Evolutionary conservation across 2,888 invertebrate genomes (phyloP).

Genomic region (Melieria picta): DNA sequence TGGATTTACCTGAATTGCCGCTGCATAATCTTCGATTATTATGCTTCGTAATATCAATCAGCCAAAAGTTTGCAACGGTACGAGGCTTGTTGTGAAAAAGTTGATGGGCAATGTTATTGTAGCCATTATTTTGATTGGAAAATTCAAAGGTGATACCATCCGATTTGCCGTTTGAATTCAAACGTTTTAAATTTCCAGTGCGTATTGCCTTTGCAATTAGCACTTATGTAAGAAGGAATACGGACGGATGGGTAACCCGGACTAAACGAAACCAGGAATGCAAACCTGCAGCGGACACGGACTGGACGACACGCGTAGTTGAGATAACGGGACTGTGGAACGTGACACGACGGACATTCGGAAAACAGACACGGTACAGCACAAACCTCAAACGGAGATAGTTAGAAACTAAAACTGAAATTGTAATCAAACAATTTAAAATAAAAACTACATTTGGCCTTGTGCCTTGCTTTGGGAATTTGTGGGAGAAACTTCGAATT

Average conservation of each 20-base stretch:
- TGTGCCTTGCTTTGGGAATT: too few species aligned
- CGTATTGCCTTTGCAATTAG: conserved; percentile 1
- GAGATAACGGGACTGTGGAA: neutral
- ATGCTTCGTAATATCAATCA: conserved; percentile 10
- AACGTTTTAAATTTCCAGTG: neutral
- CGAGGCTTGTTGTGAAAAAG: neutral
- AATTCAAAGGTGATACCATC: conserved; percentile 4
- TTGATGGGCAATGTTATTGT: conserved; percentile 10
- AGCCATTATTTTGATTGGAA: conserved; percentile 5
- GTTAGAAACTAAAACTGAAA: too few species aligned
- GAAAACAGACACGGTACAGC: too few species aligned
- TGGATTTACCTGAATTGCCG: conserved; percentile 9
- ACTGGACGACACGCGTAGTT: too few species aligned
- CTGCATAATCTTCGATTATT: conserved; percentile 2
- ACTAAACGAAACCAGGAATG: too few species aligned
- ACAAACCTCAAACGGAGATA: too few species aligned
- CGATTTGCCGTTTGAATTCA: conserved; percentile 2
- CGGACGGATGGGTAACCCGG: too few species aligned
- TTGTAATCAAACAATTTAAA: too few species aligned
- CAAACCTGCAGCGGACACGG: neutral
- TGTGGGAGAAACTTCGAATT: neutral
- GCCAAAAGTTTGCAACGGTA: conserved; percentile 2
- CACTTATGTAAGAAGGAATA: neutral
- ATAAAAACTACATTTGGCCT: neutral
- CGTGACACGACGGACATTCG: too few species aligned